These are phyloP conservation scores for Oreohelix idahoensis DNA, from an alignment of 1,140 invertebrate genomes.

Conservation along the genomic window DNA sequence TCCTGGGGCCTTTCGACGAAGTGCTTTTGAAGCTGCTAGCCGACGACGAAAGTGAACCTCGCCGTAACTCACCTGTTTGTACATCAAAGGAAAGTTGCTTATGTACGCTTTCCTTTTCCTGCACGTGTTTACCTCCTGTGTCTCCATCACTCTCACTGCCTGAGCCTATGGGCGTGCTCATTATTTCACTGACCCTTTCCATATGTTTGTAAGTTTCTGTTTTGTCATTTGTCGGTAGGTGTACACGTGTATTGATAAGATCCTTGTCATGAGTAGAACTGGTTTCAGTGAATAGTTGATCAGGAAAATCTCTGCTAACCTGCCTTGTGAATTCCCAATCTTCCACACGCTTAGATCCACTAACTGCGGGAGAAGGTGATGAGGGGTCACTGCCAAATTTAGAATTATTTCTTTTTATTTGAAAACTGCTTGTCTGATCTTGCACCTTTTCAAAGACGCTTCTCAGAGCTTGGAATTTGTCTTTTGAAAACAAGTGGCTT, in stretches of 20 bases:
- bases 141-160: neutral
- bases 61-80: neutral
- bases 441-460: neutral
- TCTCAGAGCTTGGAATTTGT: constrained; percentile 19
- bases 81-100: neutral
- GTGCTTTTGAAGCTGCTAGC: neutral
- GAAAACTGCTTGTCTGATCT: neutral
- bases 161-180: neutral
- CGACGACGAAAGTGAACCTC: neutral
- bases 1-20: neutral
- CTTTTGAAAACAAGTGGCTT: constrained; percentile 7
- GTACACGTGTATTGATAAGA: neutral
- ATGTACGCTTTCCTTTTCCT: neutral
- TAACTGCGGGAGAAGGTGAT: neutral
- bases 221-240: neutral
- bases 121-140: neutral
- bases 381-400: neutral
- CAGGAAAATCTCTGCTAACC: neutral
- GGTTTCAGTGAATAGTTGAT: neutral
- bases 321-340: neutral
- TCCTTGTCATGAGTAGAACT: neutral
- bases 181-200: neutral
- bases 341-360: neutral
- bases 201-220: neutral
- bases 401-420: neutral